phyloP scores from a whole-genome alignment of 2,888 invertebrate genomes.

The Lymantria monacha region DNA sequence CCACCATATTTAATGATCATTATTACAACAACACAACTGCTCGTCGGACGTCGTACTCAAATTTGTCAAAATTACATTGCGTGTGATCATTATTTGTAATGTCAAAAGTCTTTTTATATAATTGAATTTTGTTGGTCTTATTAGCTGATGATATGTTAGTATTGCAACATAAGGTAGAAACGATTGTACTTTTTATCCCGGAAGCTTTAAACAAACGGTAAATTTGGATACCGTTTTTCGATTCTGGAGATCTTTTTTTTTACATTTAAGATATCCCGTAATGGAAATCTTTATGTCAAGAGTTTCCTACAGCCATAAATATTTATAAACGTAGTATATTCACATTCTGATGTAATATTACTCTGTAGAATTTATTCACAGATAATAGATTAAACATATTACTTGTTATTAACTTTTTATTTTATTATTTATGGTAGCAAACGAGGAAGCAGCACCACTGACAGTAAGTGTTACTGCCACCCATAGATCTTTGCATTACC shows the following conservation, averaged over 20 bases:
- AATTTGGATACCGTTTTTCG: not conserved
- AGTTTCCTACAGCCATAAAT: too few relatives aligned
- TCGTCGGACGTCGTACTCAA: conserved; percentile 20
- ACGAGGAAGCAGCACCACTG: too few relatives aligned
- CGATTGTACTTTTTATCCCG: not conserved
- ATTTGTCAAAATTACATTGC: conserved; percentile 45
- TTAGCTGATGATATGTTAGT: conserved; percentile 19
- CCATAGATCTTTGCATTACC: too few relatives aligned
- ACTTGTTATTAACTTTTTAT: too few relatives aligned
- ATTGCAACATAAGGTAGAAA: not conserved
- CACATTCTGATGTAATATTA: too few relatives aligned
- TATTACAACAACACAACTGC: conserved; percentile 27
- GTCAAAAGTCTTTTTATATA: conserved; percentile 23
- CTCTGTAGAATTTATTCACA: too few relatives aligned
- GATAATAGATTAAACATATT: too few relatives aligned
- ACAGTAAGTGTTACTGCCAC: too few relatives aligned
- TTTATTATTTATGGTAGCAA: too few relatives aligned
- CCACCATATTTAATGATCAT: conserved; percentile 38
- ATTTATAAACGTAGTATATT: too few relatives aligned
- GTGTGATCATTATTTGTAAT: conserved; percentile 21
- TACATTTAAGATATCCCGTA: too few relatives aligned
- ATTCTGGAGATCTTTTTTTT: not conserved
- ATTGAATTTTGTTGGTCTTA: conserved; percentile 20
- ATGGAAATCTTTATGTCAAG: too few relatives aligned
- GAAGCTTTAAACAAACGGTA: not conserved